These are phyloP conservation scores for Heterochromis multidens DNA, from an alignment of 2,113 vertebrate species.

Conservation along the genomic window DNA sequence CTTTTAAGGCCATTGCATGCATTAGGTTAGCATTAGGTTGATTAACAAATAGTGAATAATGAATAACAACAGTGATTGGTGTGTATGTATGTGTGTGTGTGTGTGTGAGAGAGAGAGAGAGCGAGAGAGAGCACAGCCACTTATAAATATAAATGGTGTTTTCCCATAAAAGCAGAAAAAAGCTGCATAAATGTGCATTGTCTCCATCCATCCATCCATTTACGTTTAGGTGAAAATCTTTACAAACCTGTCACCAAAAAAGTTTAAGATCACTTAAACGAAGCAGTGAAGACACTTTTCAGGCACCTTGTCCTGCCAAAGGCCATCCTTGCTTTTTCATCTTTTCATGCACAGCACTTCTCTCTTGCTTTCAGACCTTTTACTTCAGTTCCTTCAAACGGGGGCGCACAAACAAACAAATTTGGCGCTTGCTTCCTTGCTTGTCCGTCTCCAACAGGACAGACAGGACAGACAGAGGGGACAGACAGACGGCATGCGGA, in stretches of 20 bases:
- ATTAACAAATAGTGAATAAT: constrained; percentile 49
- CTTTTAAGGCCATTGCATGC: constrained; percentile 1
- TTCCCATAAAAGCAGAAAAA: neutral
- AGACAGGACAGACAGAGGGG: neutral
- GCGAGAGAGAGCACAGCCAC: neutral
- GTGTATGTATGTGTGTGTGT: neutral
- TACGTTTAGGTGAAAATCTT: neutral
- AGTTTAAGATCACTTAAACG: neutral
- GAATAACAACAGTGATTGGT: constrained; percentile 33
- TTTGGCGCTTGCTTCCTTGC: neutral
- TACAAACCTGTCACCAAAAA: neutral
- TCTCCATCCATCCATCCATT: neutral
- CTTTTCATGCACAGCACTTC: neutral
- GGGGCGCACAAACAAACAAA: neutral
- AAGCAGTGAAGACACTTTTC: neutral
- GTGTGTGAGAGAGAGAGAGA: neutral
- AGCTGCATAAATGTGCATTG: neutral
- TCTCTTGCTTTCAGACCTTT: neutral
- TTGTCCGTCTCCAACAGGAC: neutral
- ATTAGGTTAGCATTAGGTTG: constrained; percentile 43
- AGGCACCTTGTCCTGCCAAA: neutral
- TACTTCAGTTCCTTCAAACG: neutral
- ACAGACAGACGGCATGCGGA: neutral
- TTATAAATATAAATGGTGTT: neutral
- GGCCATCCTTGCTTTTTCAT: neutral